These are phyloP conservation scores for Gasterosteus aculeatus DNA, from an alignment of 2,113 vertebrate genomes.

Conservation along the genomic window DNA sequence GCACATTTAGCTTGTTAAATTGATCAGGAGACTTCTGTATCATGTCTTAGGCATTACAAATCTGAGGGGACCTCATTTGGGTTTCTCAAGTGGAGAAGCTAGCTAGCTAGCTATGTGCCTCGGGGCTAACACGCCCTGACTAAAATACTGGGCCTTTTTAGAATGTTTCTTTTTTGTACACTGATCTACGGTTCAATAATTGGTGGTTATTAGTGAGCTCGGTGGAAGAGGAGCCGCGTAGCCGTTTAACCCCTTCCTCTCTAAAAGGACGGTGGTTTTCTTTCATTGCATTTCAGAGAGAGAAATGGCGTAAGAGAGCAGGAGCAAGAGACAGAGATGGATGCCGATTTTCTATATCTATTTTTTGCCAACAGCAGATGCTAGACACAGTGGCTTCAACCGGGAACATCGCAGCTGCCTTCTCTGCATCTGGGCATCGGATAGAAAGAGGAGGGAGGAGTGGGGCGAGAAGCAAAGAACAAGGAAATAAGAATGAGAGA, in stretches of 20 bases:
- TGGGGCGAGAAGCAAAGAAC: slow-evolving; percentile 19
- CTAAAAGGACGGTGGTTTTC: slow-evolving; percentile 47
- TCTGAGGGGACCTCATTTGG: slow-evolving; percentile 63
- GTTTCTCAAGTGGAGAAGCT: slow-evolving; percentile 41
- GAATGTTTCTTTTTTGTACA: slow-evolving; percentile 34
- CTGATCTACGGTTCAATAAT: slow-evolving; percentile 70
- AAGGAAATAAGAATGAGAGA: slow-evolving; percentile 25
- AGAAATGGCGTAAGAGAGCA: slow-evolving; percentile 27
- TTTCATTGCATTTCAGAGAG: slow-evolving; percentile 71
- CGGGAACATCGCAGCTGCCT: slow-evolving; percentile 70
- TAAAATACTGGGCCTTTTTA: slow-evolving; percentile 39
- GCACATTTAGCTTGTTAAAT: slow-evolving; percentile 51
- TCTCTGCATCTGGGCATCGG: slow-evolving; percentile 68
- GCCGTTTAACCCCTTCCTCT: slow-evolving; percentile 65
- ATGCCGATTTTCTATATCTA: slow-evolving; percentile 50
- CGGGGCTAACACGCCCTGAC: slow-evolving; percentile 51
- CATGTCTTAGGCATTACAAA: slow-evolving; percentile 35
- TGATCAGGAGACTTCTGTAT: slow-evolving; percentile 60
- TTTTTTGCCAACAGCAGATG: slow-evolving; percentile 64
- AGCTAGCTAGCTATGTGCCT: slow-evolving; percentile 46
- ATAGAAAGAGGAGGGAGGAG: slow-evolving; percentile 50
- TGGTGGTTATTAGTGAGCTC: slow-evolving; percentile 75
- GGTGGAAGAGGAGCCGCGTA: slow-evolving; percentile 61
- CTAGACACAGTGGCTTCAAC: slow-evolving; percentile 62
- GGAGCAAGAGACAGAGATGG: slow-evolving; percentile 35